These are phyloP conservation scores for Brienomyrus brachyistius DNA, from an alignment of 2,113 vertebrate genomes.

Conservation along the genomic window DNA sequence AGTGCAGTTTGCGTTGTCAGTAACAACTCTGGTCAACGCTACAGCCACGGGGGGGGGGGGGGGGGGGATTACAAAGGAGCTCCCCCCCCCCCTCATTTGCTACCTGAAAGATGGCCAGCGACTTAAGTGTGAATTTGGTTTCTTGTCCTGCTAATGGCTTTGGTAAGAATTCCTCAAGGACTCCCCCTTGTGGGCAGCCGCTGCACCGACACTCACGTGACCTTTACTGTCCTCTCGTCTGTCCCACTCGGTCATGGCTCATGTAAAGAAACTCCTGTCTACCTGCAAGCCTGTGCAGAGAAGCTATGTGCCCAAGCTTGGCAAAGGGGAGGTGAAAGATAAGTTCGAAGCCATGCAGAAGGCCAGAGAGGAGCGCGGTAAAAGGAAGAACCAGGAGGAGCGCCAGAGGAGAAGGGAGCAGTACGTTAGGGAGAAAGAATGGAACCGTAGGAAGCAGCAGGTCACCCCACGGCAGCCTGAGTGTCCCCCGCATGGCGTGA, in stretches of 20 bases:
- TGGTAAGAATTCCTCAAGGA: not conserved
- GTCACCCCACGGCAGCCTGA: constrained; percentile 58
- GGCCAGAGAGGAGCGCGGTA: constrained; percentile 90
- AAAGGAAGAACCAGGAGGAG: constrained; percentile 81
- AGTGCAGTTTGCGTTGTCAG: not conserved
- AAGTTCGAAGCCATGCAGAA: constrained; percentile 96
- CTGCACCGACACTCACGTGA: not conserved
- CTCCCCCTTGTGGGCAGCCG: not conserved
- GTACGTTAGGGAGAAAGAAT: constrained; percentile 90
- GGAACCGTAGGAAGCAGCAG: constrained; percentile 90
- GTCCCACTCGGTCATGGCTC: constrained; percentile 46
- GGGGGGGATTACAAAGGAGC: not conserved
- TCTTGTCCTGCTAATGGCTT: not conserved
- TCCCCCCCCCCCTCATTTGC: not conserved
- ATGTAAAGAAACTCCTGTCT: constrained; percentile 81
- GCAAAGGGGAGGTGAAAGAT: constrained; percentile 80
- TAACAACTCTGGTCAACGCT: not conserved
- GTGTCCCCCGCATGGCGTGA: constrained; percentile 53
- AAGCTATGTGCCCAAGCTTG: constrained; percentile 87
- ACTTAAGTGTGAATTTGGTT: not conserved
- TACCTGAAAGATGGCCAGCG: not conserved
- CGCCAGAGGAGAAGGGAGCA: constrained; percentile 94
- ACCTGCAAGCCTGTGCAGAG: constrained; percentile 82
- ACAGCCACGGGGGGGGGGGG: not conserved
- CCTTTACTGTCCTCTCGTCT: constrained; percentile 40